Percentiles rank a stretch among this genome's conserved stretches.
Conservation (phyloP, 2,888 invertebrate genomes). For the Drosophila sordidula region DNA sequence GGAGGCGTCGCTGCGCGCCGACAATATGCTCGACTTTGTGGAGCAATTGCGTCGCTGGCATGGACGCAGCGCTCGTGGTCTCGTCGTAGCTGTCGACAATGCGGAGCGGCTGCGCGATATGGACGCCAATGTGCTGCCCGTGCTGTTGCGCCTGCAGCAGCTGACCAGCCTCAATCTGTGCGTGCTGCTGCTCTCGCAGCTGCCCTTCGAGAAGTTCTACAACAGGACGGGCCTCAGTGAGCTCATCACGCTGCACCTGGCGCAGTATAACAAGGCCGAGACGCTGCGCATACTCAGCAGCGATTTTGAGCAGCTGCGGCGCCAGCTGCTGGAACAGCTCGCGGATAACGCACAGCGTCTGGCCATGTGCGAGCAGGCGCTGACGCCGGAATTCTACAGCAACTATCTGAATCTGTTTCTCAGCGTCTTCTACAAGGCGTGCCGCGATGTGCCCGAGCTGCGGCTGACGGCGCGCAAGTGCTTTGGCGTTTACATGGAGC, state of each 20-base stretch:
- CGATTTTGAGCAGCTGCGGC: constrained; percentile 77
- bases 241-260: constrained; percentile 90
- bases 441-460: constrained; percentile 94
- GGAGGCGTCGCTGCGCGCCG: constrained; percentile 86
- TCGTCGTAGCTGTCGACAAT: constrained; percentile 91
- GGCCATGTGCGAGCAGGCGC: constrained; percentile 74
- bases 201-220: constrained; percentile 93
- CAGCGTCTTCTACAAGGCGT: constrained; percentile 93
- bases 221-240: constrained; percentile 89
- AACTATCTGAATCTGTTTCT: constrained; percentile 93
- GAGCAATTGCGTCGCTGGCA: constrained; percentile 84
- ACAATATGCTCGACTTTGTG: constrained; percentile 89
- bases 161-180: constrained; percentile 90
- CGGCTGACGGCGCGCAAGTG: constrained; percentile 91
- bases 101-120: constrained; percentile 92
- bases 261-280: constrained; percentile 92
- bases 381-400: constrained; percentile 87
- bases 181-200: constrained; percentile 91
- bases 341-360: constrained; percentile 30
- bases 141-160: constrained; percentile 90
- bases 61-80: constrained; percentile 59
- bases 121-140: constrained; percentile 90
- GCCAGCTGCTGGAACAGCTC: constrained; percentile 43
- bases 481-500: constrained; percentile 92
- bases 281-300: constrained; percentile 86